Percentiles rank a stretch among this genome's conserved stretches.
These are phyloP conservation scores for Crocidura indochinensis DNA, from an alignment of 2,797 vertebrate genomes.

Conservation along the genomic window DNA sequence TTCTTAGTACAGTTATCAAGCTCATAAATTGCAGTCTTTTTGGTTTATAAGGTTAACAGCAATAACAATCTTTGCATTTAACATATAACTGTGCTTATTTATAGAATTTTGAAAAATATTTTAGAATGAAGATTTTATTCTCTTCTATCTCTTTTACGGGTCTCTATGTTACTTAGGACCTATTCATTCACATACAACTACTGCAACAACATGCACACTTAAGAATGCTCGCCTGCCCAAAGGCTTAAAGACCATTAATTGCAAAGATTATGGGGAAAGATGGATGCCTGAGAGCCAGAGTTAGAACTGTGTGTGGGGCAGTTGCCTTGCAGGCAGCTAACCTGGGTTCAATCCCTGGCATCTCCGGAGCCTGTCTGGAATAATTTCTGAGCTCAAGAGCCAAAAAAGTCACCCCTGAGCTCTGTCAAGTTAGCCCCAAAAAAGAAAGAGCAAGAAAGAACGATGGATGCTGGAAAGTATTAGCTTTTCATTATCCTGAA, in stretches of 20 bases:
- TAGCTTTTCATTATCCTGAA: conserved; percentile 17
- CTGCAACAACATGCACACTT: conserved; percentile 30
- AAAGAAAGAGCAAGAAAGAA: too few relatives aligned
- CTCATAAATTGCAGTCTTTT: neutral
- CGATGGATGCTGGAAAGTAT: neutral
- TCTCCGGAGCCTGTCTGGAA: too few relatives aligned
- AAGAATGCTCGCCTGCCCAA: neutral
- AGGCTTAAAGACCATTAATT: neutral
- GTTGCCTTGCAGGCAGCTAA: too few relatives aligned
- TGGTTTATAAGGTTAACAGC: conserved; percentile 28
- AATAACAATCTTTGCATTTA: conserved; percentile 52
- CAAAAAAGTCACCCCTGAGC: too few relatives aligned
- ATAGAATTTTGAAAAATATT: conserved; percentile 11
- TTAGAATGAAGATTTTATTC: neutral
- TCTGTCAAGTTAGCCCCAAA: too few relatives aligned
- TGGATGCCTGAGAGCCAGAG: too few relatives aligned
- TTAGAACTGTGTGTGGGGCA: neutral
- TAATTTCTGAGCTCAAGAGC: too few relatives aligned
- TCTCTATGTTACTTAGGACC: conserved; percentile 36
- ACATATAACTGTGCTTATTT: conserved; percentile 49
- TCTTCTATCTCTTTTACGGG: conserved; percentile 36
- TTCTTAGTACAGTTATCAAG: conserved; percentile 38
- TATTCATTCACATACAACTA: conserved; percentile 40
- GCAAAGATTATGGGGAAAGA: neutral
- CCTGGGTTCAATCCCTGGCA: too few relatives aligned